Conservation (phyloP, 2,797 vertebrate genomes). For the Masticophis lateralis region DNA sequence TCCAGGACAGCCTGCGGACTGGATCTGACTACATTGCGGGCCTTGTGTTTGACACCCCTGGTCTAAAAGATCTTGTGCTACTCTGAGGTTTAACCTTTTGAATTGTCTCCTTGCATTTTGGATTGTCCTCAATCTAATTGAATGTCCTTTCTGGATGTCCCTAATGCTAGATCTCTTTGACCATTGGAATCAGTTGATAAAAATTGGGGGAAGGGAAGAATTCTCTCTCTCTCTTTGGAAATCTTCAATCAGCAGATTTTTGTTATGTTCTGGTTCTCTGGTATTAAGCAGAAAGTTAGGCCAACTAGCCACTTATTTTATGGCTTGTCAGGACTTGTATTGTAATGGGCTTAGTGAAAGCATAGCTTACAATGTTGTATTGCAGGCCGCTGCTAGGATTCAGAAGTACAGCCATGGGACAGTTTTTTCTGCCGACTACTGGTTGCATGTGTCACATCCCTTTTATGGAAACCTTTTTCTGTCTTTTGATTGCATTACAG, state of each 20-base stretch:
- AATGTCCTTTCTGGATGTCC: too few relatives aligned
- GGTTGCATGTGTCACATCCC: not conserved
- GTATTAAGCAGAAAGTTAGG: not conserved
- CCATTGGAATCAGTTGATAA: not conserved
- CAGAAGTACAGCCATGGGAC: not conserved
- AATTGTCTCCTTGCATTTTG: not conserved
- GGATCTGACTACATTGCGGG: too few relatives aligned
- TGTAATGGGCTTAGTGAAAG: not conserved
- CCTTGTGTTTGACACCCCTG: not conserved
- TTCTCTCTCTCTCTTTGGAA: not conserved
- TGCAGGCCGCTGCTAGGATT: not conserved
- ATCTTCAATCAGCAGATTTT: not conserved
- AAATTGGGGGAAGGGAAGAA: too few relatives aligned
- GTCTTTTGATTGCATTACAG: constrained; percentile 18
- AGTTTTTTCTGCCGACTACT: not conserved
- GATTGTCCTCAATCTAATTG: not conserved
- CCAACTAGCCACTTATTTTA: not conserved
- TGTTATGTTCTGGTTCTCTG: not conserved
- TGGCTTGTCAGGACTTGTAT: not conserved
- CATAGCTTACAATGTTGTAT: not conserved
- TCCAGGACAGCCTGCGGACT: too few relatives aligned
- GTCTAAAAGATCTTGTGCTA: not conserved
- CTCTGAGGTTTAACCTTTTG: not conserved
- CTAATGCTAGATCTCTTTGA: not conserved
- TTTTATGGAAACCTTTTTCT: not conserved